phyloP scores from a whole-genome alignment of 2,113 vertebrate species.

The Nothoprocta pentlandii region DNA sequence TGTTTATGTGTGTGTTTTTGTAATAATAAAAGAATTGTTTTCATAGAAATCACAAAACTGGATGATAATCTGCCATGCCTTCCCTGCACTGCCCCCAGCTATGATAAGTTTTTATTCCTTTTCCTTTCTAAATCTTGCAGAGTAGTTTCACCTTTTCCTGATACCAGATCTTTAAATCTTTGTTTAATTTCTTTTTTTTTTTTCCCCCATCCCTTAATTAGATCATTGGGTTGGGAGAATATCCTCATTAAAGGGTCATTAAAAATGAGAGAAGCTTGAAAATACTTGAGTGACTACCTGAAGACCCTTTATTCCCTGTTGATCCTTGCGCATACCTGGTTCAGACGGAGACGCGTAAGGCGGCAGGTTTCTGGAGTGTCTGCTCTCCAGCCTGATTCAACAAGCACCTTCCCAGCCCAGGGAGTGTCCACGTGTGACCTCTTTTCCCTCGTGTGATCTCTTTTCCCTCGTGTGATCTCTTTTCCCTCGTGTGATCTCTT shows the following conservation, averaged over 20 bases:
- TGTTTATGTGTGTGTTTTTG: not conserved
- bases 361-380: not conserved
- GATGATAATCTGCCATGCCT: not conserved
- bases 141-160: not conserved
- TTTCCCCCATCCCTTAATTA: not conserved
- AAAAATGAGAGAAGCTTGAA: not conserved
- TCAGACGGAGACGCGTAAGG: not conserved
- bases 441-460: rapidly evolving
- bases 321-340: not conserved
- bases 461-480: rapidly evolving
- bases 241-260: not conserved
- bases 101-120: not conserved
- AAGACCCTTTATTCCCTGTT: not conserved
- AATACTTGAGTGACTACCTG: not conserved
- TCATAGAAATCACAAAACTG: not conserved
- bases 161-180: not conserved
- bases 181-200: not conserved
- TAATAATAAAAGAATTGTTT: not conserved
- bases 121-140: not conserved
- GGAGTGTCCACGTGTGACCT: too few relatives aligned
- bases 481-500: rapidly evolving
- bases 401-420: not conserved
- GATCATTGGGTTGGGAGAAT: not conserved
- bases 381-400: not conserved
- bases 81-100: not conserved